Evolutionary conservation across 2,888 invertebrate species (phyloP).

Genomic region (Eulithis prunata): DNA sequence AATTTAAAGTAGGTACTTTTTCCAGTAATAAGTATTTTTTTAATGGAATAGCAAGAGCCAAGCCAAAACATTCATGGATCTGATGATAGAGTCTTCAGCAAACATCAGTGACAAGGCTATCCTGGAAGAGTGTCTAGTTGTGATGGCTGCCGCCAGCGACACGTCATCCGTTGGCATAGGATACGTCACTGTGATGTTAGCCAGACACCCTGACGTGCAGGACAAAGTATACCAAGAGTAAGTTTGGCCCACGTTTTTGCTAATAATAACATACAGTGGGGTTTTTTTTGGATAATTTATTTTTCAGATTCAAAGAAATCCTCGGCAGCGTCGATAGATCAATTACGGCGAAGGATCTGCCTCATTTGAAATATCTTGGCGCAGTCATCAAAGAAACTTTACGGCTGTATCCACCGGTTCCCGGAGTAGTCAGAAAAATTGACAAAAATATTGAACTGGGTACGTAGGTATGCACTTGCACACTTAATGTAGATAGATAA

Average conservation of each 20-base stretch:
- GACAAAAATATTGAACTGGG: conserved; percentile 5
- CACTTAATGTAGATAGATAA: too few species aligned
- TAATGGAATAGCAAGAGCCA: too few species aligned
- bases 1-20: too few species aligned
- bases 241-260: conserved; percentile 26
- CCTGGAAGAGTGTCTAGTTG: conserved; percentile 47
- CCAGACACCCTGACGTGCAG: conserved; percentile 52
- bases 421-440: conserved; percentile 15
- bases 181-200: conserved; percentile 48
- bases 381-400: conserved; percentile 40
- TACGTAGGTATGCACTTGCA: neutral
- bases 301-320: conserved; percentile 19
- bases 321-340: conserved; percentile 13
- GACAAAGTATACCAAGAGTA: conserved; percentile 56
- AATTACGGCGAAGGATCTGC: conserved; percentile 6
- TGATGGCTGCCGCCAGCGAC: conserved; percentile 50
- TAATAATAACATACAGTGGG: neutral
- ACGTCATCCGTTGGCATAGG: conserved; percentile 49
- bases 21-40: too few species aligned
- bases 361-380: conserved; percentile 21
- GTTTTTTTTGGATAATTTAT: too few species aligned
- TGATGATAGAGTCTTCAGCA: conserved; percentile 40
- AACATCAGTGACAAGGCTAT: conserved; percentile 45
- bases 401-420: conserved; percentile 36
- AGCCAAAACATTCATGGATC: conserved; percentile 22